Evolutionary conservation across 1,140 invertebrate species (phyloP).

Genomic region (Bombus picipes): DNA sequence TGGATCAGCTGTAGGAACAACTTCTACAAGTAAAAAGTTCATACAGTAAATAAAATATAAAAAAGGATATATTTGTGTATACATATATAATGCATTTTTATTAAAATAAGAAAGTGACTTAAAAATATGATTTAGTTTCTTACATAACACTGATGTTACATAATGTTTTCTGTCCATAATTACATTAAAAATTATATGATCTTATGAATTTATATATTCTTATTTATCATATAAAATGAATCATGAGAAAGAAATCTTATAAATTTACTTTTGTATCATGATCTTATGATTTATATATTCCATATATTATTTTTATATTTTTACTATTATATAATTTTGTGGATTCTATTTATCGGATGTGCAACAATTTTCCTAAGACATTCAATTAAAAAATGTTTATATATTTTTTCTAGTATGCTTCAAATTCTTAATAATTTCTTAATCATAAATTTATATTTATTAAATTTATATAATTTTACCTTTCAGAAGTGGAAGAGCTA

Average conservation of each 20-base stretch:
- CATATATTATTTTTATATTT: too few species aligned
- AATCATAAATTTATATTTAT: not conserved
- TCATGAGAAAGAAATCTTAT: not conserved
- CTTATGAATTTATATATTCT: not conserved
- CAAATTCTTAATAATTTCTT: not conserved
- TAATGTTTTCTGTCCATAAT: not conserved
- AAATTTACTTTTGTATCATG: not conserved
- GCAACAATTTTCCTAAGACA: not conserved
- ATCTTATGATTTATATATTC: not conserved
- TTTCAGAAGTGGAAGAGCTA: conserved; percentile 94
- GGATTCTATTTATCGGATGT: not conserved
- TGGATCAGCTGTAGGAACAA: conserved; percentile 94
- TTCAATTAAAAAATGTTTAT: not conserved
- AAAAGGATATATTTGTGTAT: not conserved
- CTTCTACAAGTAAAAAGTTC: conserved; percentile 81
- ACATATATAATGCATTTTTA: not conserved
- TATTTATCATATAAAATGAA: not conserved
- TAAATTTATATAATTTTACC: conserved; percentile 76
- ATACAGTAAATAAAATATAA: not conserved
- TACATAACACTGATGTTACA: conserved; percentile 2
- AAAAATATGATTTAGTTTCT: not conserved
- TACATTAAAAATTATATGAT: not conserved
- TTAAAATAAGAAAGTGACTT: not conserved
- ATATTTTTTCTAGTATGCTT: not conserved
- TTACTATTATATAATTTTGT: not conserved